Evolutionary conservation across 2,113 vertebrate species (phyloP).

Genomic region (Lepus americanus): DNA sequence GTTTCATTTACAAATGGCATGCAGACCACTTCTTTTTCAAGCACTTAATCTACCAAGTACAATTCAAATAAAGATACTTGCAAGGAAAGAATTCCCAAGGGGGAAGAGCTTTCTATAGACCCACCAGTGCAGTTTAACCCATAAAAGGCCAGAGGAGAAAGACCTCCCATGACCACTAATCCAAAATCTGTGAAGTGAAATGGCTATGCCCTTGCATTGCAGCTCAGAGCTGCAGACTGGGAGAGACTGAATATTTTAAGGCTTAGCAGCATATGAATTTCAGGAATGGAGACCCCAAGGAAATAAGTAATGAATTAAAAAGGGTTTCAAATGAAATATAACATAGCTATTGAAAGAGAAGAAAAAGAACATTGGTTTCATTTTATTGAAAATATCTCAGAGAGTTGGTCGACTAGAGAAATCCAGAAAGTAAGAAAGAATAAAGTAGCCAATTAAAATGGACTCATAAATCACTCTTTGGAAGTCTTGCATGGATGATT

Average conservation of each 20-base stretch:
- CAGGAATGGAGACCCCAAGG: constrained; percentile 67
- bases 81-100: background rate
- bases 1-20: background rate
- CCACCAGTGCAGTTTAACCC: constrained; percentile 17
- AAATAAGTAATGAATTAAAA: constrained; percentile 77
- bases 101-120: constrained; percentile 38
- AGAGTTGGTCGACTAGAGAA: constrained; percentile 3
- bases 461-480: constrained; percentile 41
- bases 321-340: constrained; percentile 72
- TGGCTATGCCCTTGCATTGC: background rate
- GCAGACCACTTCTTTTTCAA: constrained; percentile 1
- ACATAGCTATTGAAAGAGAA: constrained; percentile 66
- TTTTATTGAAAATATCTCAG: constrained; percentile 57
- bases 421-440: constrained; percentile 58
- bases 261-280: constrained; percentile 72
- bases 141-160: constrained; percentile 23
- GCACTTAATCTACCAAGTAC: background rate
- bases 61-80: constrained; percentile 48
- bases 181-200: background rate
- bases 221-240: background rate
- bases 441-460: constrained; percentile 42
- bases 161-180: background rate
- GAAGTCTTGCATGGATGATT: constrained; percentile 2
- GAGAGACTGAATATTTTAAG: constrained; percentile 54
- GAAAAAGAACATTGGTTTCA: constrained; percentile 69